Percentiles rank a stretch among this genome's conserved stretches.
These are phyloP conservation scores for Ataeniobius toweri DNA, from an alignment of 2,797 vertebrate genomes.

Conservation along the genomic window DNA sequence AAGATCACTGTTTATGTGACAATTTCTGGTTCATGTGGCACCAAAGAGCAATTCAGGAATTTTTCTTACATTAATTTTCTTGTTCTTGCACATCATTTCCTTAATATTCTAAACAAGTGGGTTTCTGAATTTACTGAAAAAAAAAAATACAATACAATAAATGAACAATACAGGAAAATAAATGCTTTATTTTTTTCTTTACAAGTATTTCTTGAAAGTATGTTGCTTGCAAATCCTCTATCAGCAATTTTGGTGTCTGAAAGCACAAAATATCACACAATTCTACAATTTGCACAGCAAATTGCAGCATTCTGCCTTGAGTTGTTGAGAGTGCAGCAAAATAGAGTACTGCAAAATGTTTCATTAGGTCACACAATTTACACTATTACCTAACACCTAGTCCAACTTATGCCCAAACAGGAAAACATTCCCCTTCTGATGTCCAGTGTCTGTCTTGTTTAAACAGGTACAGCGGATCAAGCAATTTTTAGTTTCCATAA, in stretches of 20 bases:
- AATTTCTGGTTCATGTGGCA: not conserved
- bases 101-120: not conserved
- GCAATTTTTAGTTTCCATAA: conserved; percentile 21
- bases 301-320: not conserved
- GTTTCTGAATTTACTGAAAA: not conserved
- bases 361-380: conserved; percentile 2
- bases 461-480: not conserved
- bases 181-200: no score
- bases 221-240: not conserved
- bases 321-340: not conserved
- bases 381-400: conserved; percentile 20
- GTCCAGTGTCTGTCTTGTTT: conserved; percentile 27
- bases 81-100: no score
- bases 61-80: not conserved
- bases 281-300: not conserved
- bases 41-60: not conserved
- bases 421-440: conserved; percentile 4
- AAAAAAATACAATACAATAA: not conserved
- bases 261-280: conserved; percentile 1
- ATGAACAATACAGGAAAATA: not conserved
- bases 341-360: not conserved
- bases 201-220: not conserved
- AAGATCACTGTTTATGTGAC: not conserved
- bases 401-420: conserved; percentile 4
- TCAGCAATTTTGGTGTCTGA: not conserved